Percentiles rank a stretch among this genome's conserved stretches.
Evolutionary conservation across 2,797 vertebrate genomes (phyloP).

Genomic region (Orientallactaga sibirica): DNA sequence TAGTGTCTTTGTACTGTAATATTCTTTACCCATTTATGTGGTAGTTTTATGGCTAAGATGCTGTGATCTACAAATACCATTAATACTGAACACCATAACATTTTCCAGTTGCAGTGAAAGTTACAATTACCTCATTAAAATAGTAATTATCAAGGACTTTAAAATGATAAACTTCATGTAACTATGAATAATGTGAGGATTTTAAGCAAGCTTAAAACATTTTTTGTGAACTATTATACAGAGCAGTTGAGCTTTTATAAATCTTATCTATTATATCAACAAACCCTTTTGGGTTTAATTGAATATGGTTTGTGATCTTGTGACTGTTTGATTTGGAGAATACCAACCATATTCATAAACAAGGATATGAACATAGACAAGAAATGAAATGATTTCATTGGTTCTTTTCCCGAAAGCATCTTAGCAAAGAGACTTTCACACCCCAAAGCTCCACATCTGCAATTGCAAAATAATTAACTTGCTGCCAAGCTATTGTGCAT

Average conservation of each 20-base stretch:
- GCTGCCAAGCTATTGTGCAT: slow-evolving; percentile 87
- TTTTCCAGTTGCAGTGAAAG: background rate
- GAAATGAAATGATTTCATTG: slow-evolving; percentile 82
- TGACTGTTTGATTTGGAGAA: background rate
- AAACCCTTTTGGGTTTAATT: background rate
- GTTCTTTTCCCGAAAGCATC: slow-evolving; percentile 84
- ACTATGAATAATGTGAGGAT: background rate
- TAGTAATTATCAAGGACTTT: background rate
- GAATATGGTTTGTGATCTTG: slow-evolving; percentile 18
- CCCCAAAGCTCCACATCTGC: slow-evolving; percentile 85
- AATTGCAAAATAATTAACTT: slow-evolving; percentile 84
- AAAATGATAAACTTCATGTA: background rate
- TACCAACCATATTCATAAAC: slow-evolving; percentile 66
- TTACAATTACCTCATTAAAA: slow-evolving; percentile 14
- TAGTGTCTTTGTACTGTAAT: background rate
- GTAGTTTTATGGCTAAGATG: background rate
- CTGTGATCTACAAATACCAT: background rate
- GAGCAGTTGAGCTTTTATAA: background rate
- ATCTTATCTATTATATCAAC: background rate
- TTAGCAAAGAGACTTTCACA: slow-evolving; percentile 83
- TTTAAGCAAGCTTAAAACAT: background rate
- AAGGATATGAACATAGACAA: slow-evolving; percentile 59
- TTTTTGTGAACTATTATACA: background rate
- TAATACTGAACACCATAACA: background rate
- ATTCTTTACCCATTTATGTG: background rate